Conservation (phyloP, 2,113 vertebrate genomes). For the cat (Felis catus) region DNA sequence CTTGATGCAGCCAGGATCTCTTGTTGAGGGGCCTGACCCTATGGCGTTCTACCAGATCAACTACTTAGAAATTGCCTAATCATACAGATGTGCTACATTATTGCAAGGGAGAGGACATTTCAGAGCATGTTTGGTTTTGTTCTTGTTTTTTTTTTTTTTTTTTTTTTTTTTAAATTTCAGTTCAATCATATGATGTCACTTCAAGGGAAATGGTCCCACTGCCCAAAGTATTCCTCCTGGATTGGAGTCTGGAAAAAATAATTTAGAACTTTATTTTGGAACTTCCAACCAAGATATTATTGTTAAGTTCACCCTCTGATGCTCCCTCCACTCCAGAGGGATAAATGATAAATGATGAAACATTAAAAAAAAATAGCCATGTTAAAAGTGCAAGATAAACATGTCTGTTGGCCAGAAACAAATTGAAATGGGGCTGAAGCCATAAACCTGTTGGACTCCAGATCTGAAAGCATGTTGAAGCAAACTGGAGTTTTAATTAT, state of each 20-base stretch:
- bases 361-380: background rate
- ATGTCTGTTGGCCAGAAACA: background rate
- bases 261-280: background rate
- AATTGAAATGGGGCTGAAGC: background rate
- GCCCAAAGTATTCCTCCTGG: background rate
- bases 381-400: background rate
- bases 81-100: background rate
- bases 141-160: no score
- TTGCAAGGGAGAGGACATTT: background rate
- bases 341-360: background rate
- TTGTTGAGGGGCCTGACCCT: background rate
- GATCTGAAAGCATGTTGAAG: background rate
- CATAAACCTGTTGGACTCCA: background rate
- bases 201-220: background rate
- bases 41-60: background rate
- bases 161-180: background rate
- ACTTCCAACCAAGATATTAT: background rate
- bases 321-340: background rate
- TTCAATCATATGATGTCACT: background rate
- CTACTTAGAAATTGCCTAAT: background rate
- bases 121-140: background rate
- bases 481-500: background rate
- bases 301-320: background rate
- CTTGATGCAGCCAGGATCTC: background rate
- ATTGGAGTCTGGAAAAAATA: background rate